These are phyloP conservation scores for Chrysemys picta DNA, from an alignment of 2,113 vertebrate species.

Conservation along the genomic window DNA sequence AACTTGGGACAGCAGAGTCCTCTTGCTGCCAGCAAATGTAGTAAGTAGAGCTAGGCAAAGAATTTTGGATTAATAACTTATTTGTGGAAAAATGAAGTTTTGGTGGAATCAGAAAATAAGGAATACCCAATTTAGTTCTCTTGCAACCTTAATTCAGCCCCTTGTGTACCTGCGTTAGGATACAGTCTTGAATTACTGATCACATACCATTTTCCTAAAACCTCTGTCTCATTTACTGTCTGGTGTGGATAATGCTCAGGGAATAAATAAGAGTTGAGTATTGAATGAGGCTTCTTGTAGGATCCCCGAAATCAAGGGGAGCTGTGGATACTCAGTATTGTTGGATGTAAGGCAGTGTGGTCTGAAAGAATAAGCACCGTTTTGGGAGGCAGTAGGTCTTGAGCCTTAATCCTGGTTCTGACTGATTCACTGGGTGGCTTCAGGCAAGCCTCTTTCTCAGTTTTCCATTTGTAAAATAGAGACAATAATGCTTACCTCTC, in stretches of 20 bases:
- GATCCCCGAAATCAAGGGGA: background rate
- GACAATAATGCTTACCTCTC: background rate
- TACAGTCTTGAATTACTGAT: background rate
- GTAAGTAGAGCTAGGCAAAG: background rate
- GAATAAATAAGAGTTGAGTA: background rate
- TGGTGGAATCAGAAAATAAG: background rate
- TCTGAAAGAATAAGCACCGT: background rate
- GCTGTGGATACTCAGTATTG: background rate
- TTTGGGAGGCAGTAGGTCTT: background rate
- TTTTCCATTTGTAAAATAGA: background rate
- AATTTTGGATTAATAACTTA: background rate
- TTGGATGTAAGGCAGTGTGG: background rate
- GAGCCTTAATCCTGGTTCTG: background rate
- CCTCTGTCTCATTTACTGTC: background rate
- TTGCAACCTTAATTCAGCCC: background rate
- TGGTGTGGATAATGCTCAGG: background rate
- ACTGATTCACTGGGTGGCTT: background rate
- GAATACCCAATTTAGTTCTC: background rate
- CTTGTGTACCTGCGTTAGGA: background rate
- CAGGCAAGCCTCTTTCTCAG: fast-evolving
- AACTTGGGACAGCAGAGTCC: background rate
- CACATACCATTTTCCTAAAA: background rate
- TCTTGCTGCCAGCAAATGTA: background rate
- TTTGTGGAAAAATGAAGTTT: background rate
- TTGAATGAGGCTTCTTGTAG: background rate